Evolutionary conservation across 2,113 vertebrate genomes (phyloP).

Genomic region (Microcebus jonahi): DNA sequence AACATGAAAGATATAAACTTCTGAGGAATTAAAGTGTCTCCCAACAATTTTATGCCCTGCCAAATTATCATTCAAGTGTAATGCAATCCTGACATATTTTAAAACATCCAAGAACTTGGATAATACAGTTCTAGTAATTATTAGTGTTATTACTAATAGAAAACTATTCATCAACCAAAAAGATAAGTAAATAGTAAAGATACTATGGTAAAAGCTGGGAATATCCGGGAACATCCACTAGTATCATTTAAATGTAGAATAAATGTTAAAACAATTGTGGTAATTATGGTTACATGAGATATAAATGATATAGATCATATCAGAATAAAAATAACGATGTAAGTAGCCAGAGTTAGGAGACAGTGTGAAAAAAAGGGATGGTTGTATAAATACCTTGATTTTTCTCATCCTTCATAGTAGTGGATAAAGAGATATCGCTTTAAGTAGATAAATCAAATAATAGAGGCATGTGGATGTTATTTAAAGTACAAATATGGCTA

Average conservation of each 20-base stretch:
- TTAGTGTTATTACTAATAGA: background rate
- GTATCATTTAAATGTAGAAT: background rate
- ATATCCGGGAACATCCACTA: background rate
- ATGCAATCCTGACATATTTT: background rate
- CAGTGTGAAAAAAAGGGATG: background rate
- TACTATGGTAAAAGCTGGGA: background rate
- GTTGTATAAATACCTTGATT: background rate
- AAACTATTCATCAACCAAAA: background rate
- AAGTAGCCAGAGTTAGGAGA: background rate
- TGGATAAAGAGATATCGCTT: background rate
- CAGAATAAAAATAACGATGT: background rate
- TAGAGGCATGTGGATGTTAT: background rate
- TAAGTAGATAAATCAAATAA: background rate
- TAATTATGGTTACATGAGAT: background rate
- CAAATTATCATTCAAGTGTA: background rate
- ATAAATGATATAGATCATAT: background rate
- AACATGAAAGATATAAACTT: background rate
- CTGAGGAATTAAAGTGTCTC: background rate
- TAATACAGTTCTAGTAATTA: background rate
- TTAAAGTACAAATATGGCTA: background rate
- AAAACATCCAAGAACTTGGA: background rate
- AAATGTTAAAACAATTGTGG: constrained; percentile 1
- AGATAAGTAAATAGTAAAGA: background rate
- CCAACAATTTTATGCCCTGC: background rate
- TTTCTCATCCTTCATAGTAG: background rate